Evolutionary conservation across 2,113 vertebrate species (phyloP).

Genomic region (Onychostruthus taczanowskii): DNA sequence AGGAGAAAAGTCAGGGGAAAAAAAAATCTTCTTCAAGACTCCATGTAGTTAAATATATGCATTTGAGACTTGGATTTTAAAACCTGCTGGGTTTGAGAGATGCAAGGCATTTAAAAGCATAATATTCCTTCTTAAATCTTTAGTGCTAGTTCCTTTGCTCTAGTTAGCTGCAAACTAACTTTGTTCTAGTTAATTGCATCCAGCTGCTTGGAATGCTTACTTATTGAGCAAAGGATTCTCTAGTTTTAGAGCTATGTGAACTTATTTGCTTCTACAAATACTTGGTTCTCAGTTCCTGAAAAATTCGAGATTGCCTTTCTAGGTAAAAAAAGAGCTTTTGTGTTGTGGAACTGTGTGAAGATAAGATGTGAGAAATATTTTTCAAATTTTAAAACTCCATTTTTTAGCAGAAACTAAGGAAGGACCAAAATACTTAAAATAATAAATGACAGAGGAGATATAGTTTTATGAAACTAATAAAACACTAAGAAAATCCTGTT

Average conservation of each 20-base stretch:
- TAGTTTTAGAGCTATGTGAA: neutral
- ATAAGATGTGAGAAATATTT: neutral
- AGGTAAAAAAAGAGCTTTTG: neutral
- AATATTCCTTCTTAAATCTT: neutral
- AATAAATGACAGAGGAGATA: neutral
- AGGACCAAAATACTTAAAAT: neutral
- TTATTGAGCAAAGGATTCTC: neutral
- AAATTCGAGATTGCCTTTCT: neutral
- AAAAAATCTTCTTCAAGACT: conserved; percentile 12
- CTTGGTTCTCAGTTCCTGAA: neutral
- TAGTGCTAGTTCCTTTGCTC: neutral
- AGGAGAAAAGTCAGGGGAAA: neutral
- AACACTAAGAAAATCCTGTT: neutral
- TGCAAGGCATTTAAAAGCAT: neutral
- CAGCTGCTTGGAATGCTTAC: neutral
- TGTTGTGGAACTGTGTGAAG: neutral
- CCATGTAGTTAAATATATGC: conserved; percentile 3
- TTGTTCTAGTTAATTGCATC: neutral
- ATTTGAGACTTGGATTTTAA: conserved; percentile 6
- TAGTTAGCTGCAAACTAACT: neutral
- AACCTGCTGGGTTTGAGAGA: neutral
- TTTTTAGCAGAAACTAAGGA: neutral
- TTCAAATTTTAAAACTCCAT: neutral
- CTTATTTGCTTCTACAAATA: neutral
- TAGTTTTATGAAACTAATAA: neutral